phyloP scores from a whole-genome alignment of 2,797 vertebrate species.

The Semaprochilodus insignis region DNA sequence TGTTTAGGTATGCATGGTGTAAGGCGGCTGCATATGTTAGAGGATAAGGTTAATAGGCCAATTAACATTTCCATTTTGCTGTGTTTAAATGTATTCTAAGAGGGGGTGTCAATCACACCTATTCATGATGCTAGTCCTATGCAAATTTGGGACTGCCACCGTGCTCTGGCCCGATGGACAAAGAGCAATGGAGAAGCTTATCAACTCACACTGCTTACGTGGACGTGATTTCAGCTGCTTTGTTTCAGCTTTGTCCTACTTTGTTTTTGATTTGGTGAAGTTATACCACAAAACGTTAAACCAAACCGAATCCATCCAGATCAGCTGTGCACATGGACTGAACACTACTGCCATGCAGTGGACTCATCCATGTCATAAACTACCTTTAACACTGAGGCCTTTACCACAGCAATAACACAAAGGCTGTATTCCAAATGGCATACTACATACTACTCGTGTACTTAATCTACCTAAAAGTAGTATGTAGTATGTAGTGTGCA shows the following conservation, averaged over 20 bases:
- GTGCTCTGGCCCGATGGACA: neutral
- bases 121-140: slow-evolving; percentile 8
- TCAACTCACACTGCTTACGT: neutral
- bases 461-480: too few relatives aligned
- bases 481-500: too few relatives aligned
- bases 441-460: too few relatives aligned
- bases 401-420: too few relatives aligned
- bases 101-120: slow-evolving; percentile 27
- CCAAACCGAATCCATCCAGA: neutral
- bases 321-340: neutral
- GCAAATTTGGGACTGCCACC: slow-evolving; percentile 15
- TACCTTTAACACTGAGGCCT: neutral
- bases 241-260: neutral
- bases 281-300: neutral
- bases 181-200: slow-evolving; percentile 4
- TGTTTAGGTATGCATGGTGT: slow-evolving; percentile 30
- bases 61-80: slow-evolving; percentile 53
- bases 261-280: neutral
- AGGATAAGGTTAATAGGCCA: slow-evolving; percentile 55
- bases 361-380: neutral
- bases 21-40: slow-evolving; percentile 5
- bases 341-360: neutral
- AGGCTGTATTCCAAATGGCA: too few relatives aligned
- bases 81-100: slow-evolving; percentile 43
- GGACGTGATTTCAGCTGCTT: neutral